A percentile compares a stretch with the other conserved stretches of the same genome.
Evolutionary conservation across 2,888 invertebrate genomes (phyloP).

Genomic region (Myopa tessellatipennis): DNA sequence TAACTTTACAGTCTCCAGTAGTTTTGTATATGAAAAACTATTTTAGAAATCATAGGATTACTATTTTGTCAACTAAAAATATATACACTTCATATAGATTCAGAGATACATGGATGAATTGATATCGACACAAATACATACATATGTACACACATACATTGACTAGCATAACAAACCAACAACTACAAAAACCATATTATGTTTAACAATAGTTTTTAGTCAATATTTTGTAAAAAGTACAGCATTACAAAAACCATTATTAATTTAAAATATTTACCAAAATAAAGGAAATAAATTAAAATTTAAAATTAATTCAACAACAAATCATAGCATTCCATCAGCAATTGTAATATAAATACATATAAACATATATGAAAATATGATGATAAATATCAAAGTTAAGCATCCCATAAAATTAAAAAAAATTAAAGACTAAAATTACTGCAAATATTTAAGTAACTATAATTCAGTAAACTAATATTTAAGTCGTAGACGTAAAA

Average conservation of each 20-base stretch:
- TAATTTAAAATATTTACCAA: background rate
- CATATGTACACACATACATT: constrained; percentile 35
- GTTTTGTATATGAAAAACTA: constrained; percentile 28
- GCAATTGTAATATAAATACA: constrained; percentile 36
- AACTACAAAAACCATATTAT: constrained; percentile 12
- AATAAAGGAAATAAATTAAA: background rate
- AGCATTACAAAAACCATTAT: constrained; percentile 15
- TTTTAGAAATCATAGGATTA: constrained; percentile 11
- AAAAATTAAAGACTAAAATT: constrained; percentile 6
- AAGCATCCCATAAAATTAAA: constrained; percentile 15
- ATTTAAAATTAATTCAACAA: constrained; percentile 15
- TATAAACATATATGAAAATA: constrained; percentile 9
- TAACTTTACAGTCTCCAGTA: background rate
- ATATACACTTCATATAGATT: constrained; percentile 31
- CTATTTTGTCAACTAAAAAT: constrained; percentile 32
- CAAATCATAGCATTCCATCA: constrained; percentile 41
- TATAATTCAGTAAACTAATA: constrained; percentile 29
- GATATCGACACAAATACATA: background rate
- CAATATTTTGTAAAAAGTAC: constrained; percentile 18
- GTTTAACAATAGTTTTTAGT: constrained; percentile 20
- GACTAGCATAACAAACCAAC: background rate
- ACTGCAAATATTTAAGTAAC: constrained; percentile 30
- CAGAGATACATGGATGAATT: constrained; percentile 28
- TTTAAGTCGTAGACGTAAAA: constrained; percentile 35
- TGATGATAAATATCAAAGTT: constrained; percentile 11